phyloP scores from a whole-genome alignment of 2,113 vertebrate genomes.

The Nettapus auritus region DNA sequence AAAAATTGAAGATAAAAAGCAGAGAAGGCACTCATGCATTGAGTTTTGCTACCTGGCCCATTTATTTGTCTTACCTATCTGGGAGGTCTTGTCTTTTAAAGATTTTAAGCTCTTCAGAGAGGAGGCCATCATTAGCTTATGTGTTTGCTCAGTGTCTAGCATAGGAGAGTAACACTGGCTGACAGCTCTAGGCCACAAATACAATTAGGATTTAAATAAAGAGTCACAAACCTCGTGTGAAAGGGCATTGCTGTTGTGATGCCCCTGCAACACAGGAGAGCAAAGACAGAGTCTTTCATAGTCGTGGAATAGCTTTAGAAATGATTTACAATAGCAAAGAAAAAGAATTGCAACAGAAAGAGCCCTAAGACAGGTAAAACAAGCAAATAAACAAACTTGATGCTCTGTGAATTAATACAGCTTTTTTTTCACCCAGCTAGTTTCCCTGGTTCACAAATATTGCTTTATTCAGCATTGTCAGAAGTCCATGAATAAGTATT shows the following conservation, averaged over 20 bases:
- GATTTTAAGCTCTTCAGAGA: constrained; percentile 63
- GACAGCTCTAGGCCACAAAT: constrained; percentile 65
- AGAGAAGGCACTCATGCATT: neutral
- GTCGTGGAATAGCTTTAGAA: neutral
- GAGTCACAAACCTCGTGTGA: neutral
- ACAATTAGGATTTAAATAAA: constrained; percentile 67
- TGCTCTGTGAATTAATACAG: neutral
- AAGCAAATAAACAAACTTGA: neutral
- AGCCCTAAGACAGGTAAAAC: neutral
- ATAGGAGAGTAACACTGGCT: constrained; percentile 9
- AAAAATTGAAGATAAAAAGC: constrained; percentile 14
- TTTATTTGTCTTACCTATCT: constrained; percentile 60
- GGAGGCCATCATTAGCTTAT: constrained; percentile 49
- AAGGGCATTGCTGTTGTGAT: neutral
- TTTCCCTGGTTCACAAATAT: neutral
- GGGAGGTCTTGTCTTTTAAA: constrained; percentile 62
- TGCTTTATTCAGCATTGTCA: neutral
- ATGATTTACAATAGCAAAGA: neutral
- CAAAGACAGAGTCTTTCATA: neutral
- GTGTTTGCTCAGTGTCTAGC: constrained; percentile 56
- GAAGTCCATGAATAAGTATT: neutral
- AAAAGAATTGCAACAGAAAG: neutral
- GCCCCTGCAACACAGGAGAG: neutral
- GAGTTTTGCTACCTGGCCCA: constrained; percentile 46
- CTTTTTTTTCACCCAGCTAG: neutral